Evolutionary conservation across 1,140 invertebrate species (phyloP).

Genomic region (Chironomus striatipennis): DNA sequence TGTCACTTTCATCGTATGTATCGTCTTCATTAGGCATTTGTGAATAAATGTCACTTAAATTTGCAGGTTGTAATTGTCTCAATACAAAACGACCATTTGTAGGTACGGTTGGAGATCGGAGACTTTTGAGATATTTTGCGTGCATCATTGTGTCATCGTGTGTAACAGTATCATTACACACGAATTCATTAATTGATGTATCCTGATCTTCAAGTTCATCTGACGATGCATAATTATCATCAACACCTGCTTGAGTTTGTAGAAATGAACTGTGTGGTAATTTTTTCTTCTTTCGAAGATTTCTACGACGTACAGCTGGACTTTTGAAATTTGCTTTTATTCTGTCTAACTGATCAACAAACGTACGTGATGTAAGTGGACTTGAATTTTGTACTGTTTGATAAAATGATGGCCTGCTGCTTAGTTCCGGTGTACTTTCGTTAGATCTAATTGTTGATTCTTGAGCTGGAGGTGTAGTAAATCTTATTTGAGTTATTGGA

Average conservation of each 20-base stretch:
- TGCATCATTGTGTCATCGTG: neutral
- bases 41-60: constrained; percentile 17
- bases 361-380: no score
- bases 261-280: neutral
- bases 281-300: neutral
- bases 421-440: no score
- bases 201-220: neutral
- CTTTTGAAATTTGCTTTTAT: no score
- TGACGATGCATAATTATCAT: neutral
- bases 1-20: neutral
- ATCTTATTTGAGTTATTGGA: no score
- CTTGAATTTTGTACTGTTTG: no score
- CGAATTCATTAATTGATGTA: neutral
- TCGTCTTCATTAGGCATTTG: neutral
- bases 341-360: no score
- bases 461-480: no score
- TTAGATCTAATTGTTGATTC: no score
- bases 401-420: no score
- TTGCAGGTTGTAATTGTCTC: neutral
- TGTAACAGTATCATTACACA: neutral
- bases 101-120: neutral
- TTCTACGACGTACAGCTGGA: no score
- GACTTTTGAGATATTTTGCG: constrained; percentile 1
- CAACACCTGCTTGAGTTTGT: neutral
- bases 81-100: neutral